Evolutionary conservation across 2,888 invertebrate genomes (phyloP).

Genomic region (Xanthorhoe spadicearia): DNA sequence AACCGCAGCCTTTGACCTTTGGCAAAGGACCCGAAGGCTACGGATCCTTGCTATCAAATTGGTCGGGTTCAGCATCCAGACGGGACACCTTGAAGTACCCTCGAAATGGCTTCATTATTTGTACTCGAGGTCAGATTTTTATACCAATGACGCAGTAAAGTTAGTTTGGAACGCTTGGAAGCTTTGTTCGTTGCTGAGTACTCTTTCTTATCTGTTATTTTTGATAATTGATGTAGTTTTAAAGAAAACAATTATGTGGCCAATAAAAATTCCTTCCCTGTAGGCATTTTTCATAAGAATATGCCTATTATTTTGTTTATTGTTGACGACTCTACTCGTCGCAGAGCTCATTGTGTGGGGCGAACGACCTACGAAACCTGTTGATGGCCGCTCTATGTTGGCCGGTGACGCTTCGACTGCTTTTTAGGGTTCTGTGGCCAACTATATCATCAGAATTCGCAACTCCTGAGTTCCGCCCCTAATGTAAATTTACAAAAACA

Average conservation of each 20-base stretch:
- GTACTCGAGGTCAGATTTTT: slow-evolving; percentile 7
- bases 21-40: slow-evolving; percentile 6
- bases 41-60: slow-evolving; percentile 13
- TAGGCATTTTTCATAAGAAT: not conserved
- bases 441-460: not conserved
- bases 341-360: slow-evolving; percentile 45
- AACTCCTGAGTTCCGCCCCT: slow-evolving; percentile 9
- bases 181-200: not conserved
- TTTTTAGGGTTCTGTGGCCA: slow-evolving; percentile 34
- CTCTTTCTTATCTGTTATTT: not conserved
- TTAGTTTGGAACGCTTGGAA: not conserved
- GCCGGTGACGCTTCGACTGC: slow-evolving; percentile 39
- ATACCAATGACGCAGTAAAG: slow-evolving; percentile 9
- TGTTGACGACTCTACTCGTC: slow-evolving; percentile 18
- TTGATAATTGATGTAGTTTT: not conserved
- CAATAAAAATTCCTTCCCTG: not conserved
- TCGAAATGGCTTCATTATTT: slow-evolving; percentile 12
- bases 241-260: not conserved
- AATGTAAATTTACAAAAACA: not conserved
- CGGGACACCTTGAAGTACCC: slow-evolving; percentile 26
- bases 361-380: slow-evolving; percentile 59
- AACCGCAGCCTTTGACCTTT: slow-evolving; percentile 17
- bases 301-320: slow-evolving; percentile 15
- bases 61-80: slow-evolving; percentile 20
- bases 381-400: slow-evolving; percentile 48